A percentile compares a stretch with the other conserved stretches of the same genome.
Conservation (phyloP, 2,888 invertebrate genomes). For the Stratiomys singularior region DNA sequence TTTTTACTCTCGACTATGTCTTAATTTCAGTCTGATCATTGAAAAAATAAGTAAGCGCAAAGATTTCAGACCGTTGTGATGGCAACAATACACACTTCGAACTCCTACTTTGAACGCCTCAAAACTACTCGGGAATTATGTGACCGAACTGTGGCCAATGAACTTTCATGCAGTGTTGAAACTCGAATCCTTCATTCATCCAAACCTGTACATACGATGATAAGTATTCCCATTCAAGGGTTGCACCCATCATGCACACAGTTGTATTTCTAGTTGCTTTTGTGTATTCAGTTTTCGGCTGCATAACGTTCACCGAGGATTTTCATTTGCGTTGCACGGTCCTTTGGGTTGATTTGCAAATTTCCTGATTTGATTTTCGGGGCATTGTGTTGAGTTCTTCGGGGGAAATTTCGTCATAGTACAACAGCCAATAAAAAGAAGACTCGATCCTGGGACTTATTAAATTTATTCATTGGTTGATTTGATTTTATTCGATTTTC, state of each 20-base stretch:
- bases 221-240: neutral
- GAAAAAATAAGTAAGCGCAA: too few relatives aligned
- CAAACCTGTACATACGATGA: constrained; percentile 11
- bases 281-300: constrained; percentile 27
- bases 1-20: too few relatives aligned
- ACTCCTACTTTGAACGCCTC: too few relatives aligned
- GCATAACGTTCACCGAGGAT: neutral
- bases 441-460: constrained; percentile 46
- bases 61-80: too few relatives aligned
- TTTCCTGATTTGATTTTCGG: constrained; percentile 49
- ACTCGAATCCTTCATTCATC: constrained; percentile 11
- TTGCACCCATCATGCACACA: neutral
- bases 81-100: too few relatives aligned
- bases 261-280: neutral
- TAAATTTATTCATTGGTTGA: constrained; percentile 53
- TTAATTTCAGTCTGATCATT: too few relatives aligned
- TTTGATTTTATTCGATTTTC: constrained; percentile 53
- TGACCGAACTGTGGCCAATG: too few relatives aligned
- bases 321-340: neutral
- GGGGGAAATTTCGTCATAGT: neutral
- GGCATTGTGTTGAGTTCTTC: neutral
- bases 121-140: too few relatives aligned
- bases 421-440: neutral
- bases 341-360: constrained; percentile 45
- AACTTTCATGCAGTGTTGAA: neutral